Base-by-base conservation (phyloP, 2,888 invertebrate genomes). In the Tridacna gigas region DNA sequence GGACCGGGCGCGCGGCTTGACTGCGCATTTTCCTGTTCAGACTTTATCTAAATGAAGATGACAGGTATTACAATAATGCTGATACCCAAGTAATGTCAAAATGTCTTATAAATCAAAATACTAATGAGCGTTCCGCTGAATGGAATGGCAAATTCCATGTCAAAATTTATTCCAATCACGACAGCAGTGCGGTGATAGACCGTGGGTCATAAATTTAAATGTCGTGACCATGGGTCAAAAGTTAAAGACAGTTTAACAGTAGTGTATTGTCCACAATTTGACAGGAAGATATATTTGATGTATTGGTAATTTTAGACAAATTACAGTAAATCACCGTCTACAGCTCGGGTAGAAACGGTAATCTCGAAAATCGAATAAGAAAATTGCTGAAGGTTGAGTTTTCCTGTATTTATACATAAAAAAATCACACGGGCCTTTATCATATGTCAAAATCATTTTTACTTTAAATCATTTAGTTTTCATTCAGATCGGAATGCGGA, bases 81-180 rank as follows among this genome's bases (percentile, higher is more conserved):
- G 82, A 78, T 85, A 74, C 75, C 69, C 74, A 51, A 79, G 75
- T 74, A 79, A 85, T 85, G 85, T 82, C 85, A 85, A 80, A 45
- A 65, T 82, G 82, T 82, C 85, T 82, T 77, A 85, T 85, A 85
- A 85, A 85, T 85, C 85, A 85, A 79, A 74, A 25, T 74, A 74
- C 47, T 77, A 80, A 84, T 84, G 80, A 84, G 71, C n/a, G 63
- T 22, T 63, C 63, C 48, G 65, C 61, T 65, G 60, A 65, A 63
- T 60, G 25, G 47, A 65, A 76, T 63, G 20, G 48, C 18, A 28
- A 60, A 61, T 65, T 22, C 26, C 12, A n/a, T 77, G 77, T 77
- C 77, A 77, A 60, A 63, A 77, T 77, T 69, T 77, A 77, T 77
- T 67, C 60, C 28, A 67, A 60, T 51, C 77, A 77, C 69, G 77